phyloP scores from a whole-genome alignment of 2,888 invertebrate genomes.

The Rhyacophila evoluta region DNA sequence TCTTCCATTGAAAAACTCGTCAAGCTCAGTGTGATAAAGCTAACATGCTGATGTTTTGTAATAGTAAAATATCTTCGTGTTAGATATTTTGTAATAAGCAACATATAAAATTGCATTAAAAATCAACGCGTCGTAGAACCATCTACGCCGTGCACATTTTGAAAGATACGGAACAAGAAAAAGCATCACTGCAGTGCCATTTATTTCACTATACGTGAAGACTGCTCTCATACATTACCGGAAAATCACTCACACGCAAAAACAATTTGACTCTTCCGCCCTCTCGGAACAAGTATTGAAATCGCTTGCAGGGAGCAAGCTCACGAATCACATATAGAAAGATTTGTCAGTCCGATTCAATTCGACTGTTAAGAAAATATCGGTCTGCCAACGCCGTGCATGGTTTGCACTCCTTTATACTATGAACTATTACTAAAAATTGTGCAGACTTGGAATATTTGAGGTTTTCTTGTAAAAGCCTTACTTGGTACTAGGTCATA shows the following conservation, averaged over 20 bases:
- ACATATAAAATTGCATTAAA: background rate
- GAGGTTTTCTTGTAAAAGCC: background rate
- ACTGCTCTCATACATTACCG: conserved; percentile 45
- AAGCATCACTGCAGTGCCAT: conserved; percentile 49
- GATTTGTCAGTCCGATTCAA: conserved; percentile 50
- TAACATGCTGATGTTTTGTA: too few species aligned
- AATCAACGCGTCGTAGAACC: background rate
- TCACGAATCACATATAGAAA: conserved; percentile 47
- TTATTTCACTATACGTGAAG: conserved; percentile 47
- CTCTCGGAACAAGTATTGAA: conserved; percentile 30
- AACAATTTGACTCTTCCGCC: conserved; percentile 29
- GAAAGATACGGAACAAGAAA: background rate
- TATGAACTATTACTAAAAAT: background rate
- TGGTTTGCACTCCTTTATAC: conserved; percentile 2
- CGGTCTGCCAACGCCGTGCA: conserved; percentile 31
- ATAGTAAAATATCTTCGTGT: too few species aligned
- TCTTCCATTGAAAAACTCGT: too few species aligned
- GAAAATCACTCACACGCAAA: conserved; percentile 33
- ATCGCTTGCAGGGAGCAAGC: conserved; percentile 30
- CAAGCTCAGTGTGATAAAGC: too few species aligned
- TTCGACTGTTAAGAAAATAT: conserved; percentile 39
- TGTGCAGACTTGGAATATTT: background rate
- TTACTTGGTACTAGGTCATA: too few species aligned
- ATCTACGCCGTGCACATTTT: background rate
- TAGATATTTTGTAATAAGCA: too few species aligned